Evolutionary conservation across 2,888 invertebrate species (phyloP).

Genomic region (Volucella inanis): DNA sequence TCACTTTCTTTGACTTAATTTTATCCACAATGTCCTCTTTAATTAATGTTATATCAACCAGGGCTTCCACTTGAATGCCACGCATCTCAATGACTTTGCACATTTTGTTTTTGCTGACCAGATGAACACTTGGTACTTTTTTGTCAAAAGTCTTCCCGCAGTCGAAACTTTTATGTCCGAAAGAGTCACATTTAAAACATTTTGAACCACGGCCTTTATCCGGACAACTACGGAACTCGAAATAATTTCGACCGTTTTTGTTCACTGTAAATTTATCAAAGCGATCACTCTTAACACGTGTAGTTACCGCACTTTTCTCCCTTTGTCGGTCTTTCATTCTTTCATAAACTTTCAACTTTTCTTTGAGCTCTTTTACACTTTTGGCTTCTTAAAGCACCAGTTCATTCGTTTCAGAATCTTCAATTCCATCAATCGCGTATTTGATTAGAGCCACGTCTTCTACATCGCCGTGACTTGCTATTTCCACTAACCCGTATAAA

Average conservation of each 20-base stretch:
- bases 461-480: slow-evolving; percentile 26
- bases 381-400: slow-evolving; percentile 26
- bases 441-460: slow-evolving; percentile 23
- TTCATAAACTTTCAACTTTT: slow-evolving; percentile 28
- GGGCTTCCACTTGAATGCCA: slow-evolving; percentile 14
- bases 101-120: slow-evolving; percentile 13
- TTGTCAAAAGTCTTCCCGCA: background rate
- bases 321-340: too few species aligned
- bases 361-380: slow-evolving; percentile 14
- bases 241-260: slow-evolving; percentile 2
- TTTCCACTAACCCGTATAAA: slow-evolving; percentile 19
- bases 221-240: slow-evolving; percentile 17
- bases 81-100: slow-evolving; percentile 20
- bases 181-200: slow-evolving; percentile 34
- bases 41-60: slow-evolving; percentile 9
- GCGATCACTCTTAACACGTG: too few species aligned
- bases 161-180: slow-evolving; percentile 15
- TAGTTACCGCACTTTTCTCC: too few species aligned
- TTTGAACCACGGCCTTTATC: slow-evolving; percentile 23
- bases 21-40: background rate
- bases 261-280: background rate
- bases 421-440: slow-evolving; percentile 33
- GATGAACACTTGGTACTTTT: background rate
- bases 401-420: slow-evolving; percentile 10
- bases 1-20: background rate